Conservation (phyloP, 2,888 invertebrate species). For the Stomorhina lunata region DNA sequence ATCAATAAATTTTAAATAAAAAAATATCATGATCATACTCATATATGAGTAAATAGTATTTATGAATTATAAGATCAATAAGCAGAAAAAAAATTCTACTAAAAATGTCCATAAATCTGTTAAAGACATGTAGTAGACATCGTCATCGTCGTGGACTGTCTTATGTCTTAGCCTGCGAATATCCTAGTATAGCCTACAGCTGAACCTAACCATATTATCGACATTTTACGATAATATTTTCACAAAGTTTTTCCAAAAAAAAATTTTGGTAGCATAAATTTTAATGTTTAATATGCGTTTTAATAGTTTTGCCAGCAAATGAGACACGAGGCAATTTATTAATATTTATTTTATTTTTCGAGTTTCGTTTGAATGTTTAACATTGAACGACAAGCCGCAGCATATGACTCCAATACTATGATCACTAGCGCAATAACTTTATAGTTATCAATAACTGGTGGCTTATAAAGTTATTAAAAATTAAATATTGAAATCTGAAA, state of each 20-base stretch:
- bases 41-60: slow-evolving; percentile 13
- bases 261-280: slow-evolving; percentile 60
- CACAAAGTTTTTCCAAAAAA: slow-evolving; percentile 41
- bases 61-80: slow-evolving; percentile 43
- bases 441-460: not conserved
- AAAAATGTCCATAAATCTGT: slow-evolving; percentile 54
- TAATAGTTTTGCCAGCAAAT: slow-evolving; percentile 60
- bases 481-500: not conserved
- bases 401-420: too few relatives aligned
- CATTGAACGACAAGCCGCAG: slow-evolving; percentile 1
- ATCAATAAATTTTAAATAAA: slow-evolving; percentile 57
- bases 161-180: too few relatives aligned
- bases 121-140: not conserved
- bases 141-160: too few relatives aligned
- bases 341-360: slow-evolving; percentile 47
- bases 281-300: slow-evolving; percentile 63
- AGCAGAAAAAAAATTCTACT: too few relatives aligned
- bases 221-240: not conserved
- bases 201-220: too few relatives aligned
- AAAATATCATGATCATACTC: slow-evolving; percentile 15
- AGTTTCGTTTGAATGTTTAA: slow-evolving; percentile 30
- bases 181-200: too few relatives aligned
- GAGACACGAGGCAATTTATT: slow-evolving; percentile 61
- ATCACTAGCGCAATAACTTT: not conserved
- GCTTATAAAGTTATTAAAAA: slow-evolving; percentile 23